phyloP scores from a whole-genome alignment of 2,888 invertebrate genomes.

The Nudaria mundana region DNA sequence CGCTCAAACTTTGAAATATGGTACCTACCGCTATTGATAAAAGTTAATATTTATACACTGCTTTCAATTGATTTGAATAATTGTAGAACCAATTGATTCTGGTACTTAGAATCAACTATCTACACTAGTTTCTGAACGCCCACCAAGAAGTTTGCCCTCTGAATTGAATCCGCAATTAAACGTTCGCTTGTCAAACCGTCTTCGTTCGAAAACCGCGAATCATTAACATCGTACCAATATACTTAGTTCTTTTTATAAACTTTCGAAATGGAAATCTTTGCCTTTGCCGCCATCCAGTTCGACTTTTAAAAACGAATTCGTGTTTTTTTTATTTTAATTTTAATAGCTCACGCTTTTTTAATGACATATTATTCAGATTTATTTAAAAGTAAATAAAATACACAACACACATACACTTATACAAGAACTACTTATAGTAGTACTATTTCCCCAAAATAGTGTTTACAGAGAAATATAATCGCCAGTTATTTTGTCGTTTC shows the following conservation, averaged over 20 bases:
- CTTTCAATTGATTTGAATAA: conserved; percentile 24
- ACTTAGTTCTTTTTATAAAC: conserved; percentile 20
- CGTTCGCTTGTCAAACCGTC: conserved; percentile 10
- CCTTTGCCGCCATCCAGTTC: conserved; percentile 15
- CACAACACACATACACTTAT: no score
- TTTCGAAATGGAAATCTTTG: conserved; percentile 16
- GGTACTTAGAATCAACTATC: conserved; percentile 15
- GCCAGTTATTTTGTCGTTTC: no score
- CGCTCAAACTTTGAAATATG: no score
- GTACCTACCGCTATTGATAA: no score
- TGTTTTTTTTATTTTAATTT: background rate
- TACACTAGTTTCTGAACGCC: conserved; percentile 2
- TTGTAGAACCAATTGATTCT: conserved; percentile 23
- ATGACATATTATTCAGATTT: no score
- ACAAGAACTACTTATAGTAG: no score
- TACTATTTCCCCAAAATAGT: no score
- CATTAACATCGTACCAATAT: conserved; percentile 25
- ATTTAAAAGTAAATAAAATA: no score
- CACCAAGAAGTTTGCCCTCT: conserved; percentile 43
- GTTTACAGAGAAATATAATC: no score
- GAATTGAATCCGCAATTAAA: conserved; percentile 56
- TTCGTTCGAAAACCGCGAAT: conserved; percentile 16
- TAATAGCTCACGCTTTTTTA: no score
- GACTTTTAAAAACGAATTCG: conserved; percentile 1
- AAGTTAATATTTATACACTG: background rate